phyloP scores from a whole-genome alignment of 2,888 invertebrate species.

The Polydrusus cervinus region DNA sequence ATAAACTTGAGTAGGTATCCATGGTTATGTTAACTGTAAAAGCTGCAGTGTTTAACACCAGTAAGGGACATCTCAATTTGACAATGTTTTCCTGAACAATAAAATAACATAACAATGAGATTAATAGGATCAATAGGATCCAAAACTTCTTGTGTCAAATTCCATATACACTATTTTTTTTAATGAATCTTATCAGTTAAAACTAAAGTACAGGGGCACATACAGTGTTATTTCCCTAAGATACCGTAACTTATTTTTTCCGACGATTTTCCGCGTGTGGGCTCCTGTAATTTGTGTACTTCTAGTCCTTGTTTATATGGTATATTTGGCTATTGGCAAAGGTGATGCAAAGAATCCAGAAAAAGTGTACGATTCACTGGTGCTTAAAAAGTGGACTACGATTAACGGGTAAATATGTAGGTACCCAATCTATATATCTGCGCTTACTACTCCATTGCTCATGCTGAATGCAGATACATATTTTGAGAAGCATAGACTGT shows the following conservation, averaged over 20 bases:
- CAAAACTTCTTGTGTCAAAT: conserved; percentile 4
- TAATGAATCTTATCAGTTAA: not conserved
- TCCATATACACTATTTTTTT: not conserved
- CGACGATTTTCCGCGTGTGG: no score
- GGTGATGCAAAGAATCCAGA: not conserved
- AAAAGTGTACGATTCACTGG: not conserved
- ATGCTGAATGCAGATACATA: no score
- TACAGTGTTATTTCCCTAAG: no score
- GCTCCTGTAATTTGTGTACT: conserved; percentile 8
- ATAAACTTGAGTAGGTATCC: not conserved
- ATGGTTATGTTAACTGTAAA: not conserved
- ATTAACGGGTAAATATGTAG: no score
- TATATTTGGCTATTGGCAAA: no score
- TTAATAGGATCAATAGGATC: not conserved
- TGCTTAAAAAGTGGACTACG: no score
- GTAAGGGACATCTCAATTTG: not conserved
- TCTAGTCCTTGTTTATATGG: conserved; percentile 1
- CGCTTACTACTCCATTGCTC: no score
- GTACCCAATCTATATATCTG: no score
- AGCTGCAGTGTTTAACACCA: not conserved
- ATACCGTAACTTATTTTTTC: no score
- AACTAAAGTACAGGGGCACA: no score
- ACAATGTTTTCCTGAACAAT: conserved; percentile 2
- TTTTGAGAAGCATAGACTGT: no score
- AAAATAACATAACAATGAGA: not conserved